phyloP scores from a whole-genome alignment of 2,113 vertebrate genomes.

The Climacteris rufus region DNA sequence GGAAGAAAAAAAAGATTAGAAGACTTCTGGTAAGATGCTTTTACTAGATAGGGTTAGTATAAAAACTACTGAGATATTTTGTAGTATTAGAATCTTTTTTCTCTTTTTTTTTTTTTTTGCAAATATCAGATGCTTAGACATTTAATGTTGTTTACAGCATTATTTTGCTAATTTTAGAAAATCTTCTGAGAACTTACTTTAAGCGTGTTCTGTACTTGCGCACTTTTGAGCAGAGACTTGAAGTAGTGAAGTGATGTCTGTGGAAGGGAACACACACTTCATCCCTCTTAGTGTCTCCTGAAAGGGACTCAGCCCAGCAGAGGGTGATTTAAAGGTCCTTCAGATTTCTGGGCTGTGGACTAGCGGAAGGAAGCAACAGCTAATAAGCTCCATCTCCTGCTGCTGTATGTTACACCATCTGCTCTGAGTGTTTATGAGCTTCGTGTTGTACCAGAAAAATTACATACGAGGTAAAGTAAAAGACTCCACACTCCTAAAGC shows the following conservation, averaged over 20 bases:
- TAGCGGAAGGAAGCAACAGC: background rate
- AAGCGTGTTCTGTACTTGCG: background rate
- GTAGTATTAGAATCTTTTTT: background rate
- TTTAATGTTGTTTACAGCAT: background rate
- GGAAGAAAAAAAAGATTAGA: background rate
- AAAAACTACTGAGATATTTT: background rate
- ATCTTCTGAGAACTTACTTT: background rate
- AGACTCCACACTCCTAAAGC: background rate
- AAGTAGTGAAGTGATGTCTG: background rate
- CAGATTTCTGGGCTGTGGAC: background rate
- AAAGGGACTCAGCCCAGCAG: background rate
- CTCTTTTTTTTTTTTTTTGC: background rate
- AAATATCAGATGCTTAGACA: background rate
- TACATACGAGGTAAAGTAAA: background rate
- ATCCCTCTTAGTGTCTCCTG: background rate
- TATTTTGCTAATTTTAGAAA: background rate
- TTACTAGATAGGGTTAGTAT: background rate
- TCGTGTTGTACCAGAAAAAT: background rate
- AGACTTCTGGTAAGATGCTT: background rate
- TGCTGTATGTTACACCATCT: slow-evolving; percentile 30
- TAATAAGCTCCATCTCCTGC: slow-evolving; percentile 29
- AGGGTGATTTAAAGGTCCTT: slow-evolving; percentile 10
- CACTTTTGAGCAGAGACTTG: background rate
- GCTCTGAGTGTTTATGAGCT: background rate
- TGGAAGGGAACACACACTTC: background rate